Evolutionary conservation across 2,113 vertebrate species (phyloP), one percentile per base, ranked within the genome.

Genomic region (Gavia stellata): DNA sequence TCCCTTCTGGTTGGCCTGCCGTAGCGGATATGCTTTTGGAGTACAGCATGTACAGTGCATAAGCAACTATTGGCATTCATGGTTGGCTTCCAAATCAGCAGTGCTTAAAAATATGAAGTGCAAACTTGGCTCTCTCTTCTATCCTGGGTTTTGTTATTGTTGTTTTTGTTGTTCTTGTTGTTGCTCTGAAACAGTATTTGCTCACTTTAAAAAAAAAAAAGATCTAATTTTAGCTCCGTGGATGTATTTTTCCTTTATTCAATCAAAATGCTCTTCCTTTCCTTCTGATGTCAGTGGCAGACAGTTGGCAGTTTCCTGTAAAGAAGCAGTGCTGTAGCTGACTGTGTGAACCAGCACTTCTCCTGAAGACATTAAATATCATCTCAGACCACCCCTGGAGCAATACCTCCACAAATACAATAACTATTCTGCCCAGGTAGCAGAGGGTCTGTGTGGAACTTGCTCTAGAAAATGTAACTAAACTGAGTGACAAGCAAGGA

Each of bases 71-170:
- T 88, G 74, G 73, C 74, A 90, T 90, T 92, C 71, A 77, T 90
- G 86, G 74, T 96, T 92, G 80, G 15, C 72, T 96, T 94, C 95
- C 89, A 97, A 70, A 96, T 95, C 94, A 95, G 78, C 66, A 88
- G 45, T 77, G 71, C 92, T 96, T 85, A 90, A 97, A 97, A 95
- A 97, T 53, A 88, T 40, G 81, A 90, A 85, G 66, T 29, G 53
- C 45, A 96, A 82, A 89, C 58, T 89, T 86, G 84, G 70, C 74
- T 70, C 7, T 86, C 33, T 87, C 50, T 34, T 86, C 58, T 63
- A 24, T 80, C 40, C 45, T 74, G 45, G 14, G 36, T 91, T 92
- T 94, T 90, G 50, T 84, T 96, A 29, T 68, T 91, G 56, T 71
- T 87, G 42, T 21, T 92, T 36, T 59, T 87, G 44, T 79, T 7